Percentiles rank a stretch among this genome's conserved stretches.
Evolutionary conservation across 2,797 vertebrate genomes (phyloP).

Genomic region (Selene dorsalis): DNA sequence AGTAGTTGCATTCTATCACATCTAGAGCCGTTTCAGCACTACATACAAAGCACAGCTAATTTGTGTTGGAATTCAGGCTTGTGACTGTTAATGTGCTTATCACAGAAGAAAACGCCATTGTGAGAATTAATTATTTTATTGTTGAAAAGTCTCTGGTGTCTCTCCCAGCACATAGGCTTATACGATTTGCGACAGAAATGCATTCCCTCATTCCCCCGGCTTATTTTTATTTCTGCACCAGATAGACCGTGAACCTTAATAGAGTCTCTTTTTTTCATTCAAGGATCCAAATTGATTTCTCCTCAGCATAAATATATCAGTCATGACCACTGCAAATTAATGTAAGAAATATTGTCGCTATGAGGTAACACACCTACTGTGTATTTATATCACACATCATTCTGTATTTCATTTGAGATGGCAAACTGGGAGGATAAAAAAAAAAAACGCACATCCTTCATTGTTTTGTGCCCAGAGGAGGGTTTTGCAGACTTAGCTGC

Average conservation of each 20-base stretch:
- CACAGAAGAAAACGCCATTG: slow-evolving; percentile 39
- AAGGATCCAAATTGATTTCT: slow-evolving; percentile 47
- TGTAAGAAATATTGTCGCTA: slow-evolving; percentile 23
- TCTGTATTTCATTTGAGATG: slow-evolving; percentile 19
- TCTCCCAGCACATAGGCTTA: slow-evolving; percentile 24
- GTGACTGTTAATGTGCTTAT: slow-evolving; percentile 74
- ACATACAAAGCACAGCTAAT: not conserved
- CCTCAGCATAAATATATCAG: slow-evolving; percentile 15
- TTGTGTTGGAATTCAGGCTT: slow-evolving; percentile 46
- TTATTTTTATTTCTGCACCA: slow-evolving; percentile 45
- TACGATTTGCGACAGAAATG: slow-evolving; percentile 32
- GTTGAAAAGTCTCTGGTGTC: slow-evolving; percentile 60
- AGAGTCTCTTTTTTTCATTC: slow-evolving; percentile 18
- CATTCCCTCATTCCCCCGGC: slow-evolving; percentile 35
- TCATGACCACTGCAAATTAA: slow-evolving; percentile 28
- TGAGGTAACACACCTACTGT: slow-evolving; percentile 12
- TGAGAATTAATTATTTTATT: slow-evolving; percentile 59
- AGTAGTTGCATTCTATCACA: slow-evolving; percentile 6
- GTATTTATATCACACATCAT: slow-evolving; percentile 5
- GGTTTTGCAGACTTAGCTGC: slow-evolving; percentile 15
- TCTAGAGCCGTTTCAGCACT: not conserved
- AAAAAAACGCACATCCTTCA: not conserved
- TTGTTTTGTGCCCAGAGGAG: slow-evolving; percentile 14
- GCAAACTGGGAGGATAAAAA: not conserved
- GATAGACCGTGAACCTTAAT: slow-evolving; percentile 30